Percentiles rank a stretch among this genome's conserved stretches.
These are phyloP conservation scores for Apis dorsata DNA, from an alignment of 1,140 invertebrate species.

Conservation along the genomic window DNA sequence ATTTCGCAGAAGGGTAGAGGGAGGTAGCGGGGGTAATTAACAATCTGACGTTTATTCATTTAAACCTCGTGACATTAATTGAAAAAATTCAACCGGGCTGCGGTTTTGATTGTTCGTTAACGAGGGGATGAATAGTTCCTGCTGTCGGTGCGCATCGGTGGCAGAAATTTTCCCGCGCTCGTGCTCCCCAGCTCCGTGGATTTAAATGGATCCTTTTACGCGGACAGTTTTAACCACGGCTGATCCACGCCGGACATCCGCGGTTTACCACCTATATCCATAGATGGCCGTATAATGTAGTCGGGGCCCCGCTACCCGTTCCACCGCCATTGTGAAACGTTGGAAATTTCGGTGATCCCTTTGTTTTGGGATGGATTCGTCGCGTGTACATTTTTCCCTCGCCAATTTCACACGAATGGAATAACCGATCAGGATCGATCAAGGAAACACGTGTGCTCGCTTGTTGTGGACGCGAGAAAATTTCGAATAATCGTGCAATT, in stretches of 20 bases:
- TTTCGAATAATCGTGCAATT: no score
- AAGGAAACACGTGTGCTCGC: no score
- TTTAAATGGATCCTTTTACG: conserved; percentile 67
- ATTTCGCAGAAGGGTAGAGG: background rate
- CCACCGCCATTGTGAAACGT: background rate
- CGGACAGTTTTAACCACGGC: conserved; percentile 58
- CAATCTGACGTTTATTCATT: conserved; percentile 37
- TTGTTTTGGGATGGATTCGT: background rate
- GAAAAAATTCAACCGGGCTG: conserved; percentile 35
- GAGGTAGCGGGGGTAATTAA: background rate
- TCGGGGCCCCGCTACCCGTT: conserved; percentile 7
- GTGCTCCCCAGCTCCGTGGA: conserved; percentile 42
- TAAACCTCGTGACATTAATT: conserved; percentile 45
- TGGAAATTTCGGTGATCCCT: conserved; percentile 9
- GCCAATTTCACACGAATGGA: no score
- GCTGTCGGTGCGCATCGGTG: conserved; percentile 14
- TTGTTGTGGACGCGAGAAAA: no score
- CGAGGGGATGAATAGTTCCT: conserved; percentile 24
- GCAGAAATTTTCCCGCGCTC: conserved; percentile 50
- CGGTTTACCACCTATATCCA: conserved; percentile 60
- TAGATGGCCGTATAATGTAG: conserved; percentile 59
- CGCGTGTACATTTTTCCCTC: background rate
- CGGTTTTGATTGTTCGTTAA: conserved; percentile 55
- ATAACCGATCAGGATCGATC: no score
- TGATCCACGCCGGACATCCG: conserved; percentile 59